Conservation (phyloP, 2,113 vertebrate genomes). For the Phainopepla nitens region DNA sequence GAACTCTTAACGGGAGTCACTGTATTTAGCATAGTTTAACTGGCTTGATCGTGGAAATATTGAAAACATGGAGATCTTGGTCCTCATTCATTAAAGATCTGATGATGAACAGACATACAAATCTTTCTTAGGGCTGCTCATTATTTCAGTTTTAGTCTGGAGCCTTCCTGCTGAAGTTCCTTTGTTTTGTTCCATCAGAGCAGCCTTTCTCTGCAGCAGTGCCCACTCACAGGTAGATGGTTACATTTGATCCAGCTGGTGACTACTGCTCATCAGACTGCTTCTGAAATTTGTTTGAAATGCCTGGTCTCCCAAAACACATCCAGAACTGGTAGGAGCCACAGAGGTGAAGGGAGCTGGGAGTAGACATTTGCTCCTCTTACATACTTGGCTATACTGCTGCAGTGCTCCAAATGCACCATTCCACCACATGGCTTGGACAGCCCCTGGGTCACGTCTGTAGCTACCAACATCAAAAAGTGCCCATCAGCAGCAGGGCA, state of each 20-base stretch:
- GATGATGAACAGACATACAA: background rate
- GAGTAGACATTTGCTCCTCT: background rate
- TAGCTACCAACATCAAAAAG: background rate
- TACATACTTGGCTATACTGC: background rate
- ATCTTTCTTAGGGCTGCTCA: background rate
- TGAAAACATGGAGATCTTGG: background rate
- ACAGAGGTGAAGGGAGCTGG: background rate
- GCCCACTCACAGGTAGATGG: fast-evolving
- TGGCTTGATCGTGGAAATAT: background rate
- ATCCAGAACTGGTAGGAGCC: background rate
- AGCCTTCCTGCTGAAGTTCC: background rate
- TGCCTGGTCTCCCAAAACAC: background rate
- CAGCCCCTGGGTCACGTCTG: background rate
- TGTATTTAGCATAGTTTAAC: background rate
- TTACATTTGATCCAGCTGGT: background rate
- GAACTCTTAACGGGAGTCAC: background rate
- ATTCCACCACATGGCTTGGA: background rate
- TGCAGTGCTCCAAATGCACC: background rate
- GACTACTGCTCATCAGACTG: background rate
- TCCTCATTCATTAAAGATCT: background rate
- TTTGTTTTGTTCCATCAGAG: fast-evolving
- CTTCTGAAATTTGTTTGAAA: background rate
- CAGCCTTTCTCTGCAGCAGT: background rate
- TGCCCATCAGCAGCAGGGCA: background rate
- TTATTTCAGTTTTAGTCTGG: background rate